Percentiles rank a stretch among this genome's conserved stretches.
Evolutionary conservation across 2,888 invertebrate genomes (phyloP).

Genomic region (Scrobipalpa costella): DNA sequence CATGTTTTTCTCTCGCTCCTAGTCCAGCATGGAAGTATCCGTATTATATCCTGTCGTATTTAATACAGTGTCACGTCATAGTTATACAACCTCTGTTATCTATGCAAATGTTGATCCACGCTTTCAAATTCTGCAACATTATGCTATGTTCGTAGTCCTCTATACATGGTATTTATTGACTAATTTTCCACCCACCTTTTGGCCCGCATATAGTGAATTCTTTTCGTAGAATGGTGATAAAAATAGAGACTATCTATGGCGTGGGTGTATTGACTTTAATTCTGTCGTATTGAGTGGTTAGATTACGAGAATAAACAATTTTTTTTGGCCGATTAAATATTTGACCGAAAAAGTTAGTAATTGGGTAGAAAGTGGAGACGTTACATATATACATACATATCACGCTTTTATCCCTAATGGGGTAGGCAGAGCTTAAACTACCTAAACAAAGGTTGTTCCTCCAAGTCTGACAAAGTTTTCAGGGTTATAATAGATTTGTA

Average conservation of each 20-base stretch:
- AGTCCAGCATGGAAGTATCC: too few species aligned
- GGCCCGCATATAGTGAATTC: background rate
- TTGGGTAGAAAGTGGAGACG: too few species aligned
- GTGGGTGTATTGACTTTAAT: background rate
- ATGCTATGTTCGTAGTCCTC: background rate
- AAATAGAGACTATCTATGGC: background rate
- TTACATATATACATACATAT: too few species aligned
- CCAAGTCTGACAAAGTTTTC: too few species aligned
- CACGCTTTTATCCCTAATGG: too few species aligned
- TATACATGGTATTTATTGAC: background rate
- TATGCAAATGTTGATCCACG: slow-evolving; percentile 21
- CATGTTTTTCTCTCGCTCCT: too few species aligned
- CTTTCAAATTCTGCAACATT: background rate
- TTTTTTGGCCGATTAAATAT: too few species aligned
- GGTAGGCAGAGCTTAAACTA: too few species aligned
- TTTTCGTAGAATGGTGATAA: background rate
- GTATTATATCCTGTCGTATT: slow-evolving; percentile 3
- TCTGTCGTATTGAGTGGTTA: background rate
- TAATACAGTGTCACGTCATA: slow-evolving; percentile 4
- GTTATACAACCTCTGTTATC: slow-evolving; percentile 9
- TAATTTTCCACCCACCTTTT: background rate
- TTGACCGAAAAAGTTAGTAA: too few species aligned
- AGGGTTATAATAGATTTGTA: too few species aligned
- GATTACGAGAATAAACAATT: too few species aligned
- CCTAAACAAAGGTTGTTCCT: too few species aligned